phyloP scores from a whole-genome alignment of 1,140 invertebrate genomes.

The Hesperophylax magnus region DNA sequence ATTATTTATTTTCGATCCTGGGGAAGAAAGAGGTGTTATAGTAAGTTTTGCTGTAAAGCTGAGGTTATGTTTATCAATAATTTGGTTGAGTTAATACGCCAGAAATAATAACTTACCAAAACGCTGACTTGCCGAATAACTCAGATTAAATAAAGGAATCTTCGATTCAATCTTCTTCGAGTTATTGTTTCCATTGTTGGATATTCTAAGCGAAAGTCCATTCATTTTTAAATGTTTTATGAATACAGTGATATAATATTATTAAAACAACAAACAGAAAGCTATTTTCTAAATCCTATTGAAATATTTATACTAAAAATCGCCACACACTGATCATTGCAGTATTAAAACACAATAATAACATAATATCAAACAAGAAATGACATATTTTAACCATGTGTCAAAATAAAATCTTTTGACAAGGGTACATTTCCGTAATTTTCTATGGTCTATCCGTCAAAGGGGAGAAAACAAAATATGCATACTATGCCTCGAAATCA shows the following conservation, averaged over 20 bases:
- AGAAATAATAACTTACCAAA: constrained; percentile 37
- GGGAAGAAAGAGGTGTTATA: constrained; percentile 10
- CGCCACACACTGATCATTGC: too few species aligned
- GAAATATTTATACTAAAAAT: neutral
- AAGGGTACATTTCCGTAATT: too few species aligned
- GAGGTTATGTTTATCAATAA: neutral
- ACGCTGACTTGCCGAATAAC: neutral
- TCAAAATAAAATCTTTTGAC: neutral
- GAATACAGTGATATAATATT: neutral
- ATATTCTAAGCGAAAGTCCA: constrained; percentile 41
- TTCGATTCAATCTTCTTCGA: constrained; percentile 36
- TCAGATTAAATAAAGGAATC: constrained; percentile 7
- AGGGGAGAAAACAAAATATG: neutral
- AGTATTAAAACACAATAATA: neutral
- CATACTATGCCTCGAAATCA: neutral
- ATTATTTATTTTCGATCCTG: constrained; percentile 26
- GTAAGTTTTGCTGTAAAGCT: neutral
- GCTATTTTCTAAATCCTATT: neutral
- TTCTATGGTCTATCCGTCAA: too few species aligned
- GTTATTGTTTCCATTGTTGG: constrained; percentile 18
- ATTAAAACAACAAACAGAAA: neutral
- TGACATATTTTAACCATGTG: constrained; percentile 4
- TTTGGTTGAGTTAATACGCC: neutral
- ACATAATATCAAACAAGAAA: neutral
- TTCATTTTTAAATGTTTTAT: constrained; percentile 41